phyloP scores from a whole-genome alignment of 2,888 invertebrate species.

The Melangyna quadrimaculata region DNA sequence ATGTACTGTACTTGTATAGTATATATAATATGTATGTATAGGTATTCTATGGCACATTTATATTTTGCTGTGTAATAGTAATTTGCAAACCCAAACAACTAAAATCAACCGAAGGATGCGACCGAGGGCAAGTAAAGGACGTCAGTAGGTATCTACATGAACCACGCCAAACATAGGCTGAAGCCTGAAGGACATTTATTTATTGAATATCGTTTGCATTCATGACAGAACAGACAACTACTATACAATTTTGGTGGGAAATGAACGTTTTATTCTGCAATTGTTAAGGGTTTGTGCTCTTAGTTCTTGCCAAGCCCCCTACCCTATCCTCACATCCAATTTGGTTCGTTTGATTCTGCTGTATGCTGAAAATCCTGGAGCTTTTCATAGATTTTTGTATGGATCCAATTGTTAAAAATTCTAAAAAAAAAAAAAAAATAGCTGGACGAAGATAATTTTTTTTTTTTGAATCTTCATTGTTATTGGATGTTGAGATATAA shows the following conservation, averaged over 20 bases:
- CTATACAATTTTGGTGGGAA: slow-evolving; percentile 48
- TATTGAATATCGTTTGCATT: slow-evolving; percentile 63
- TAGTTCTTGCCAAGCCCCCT: background rate
- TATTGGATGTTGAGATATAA: background rate
- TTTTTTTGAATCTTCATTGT: background rate
- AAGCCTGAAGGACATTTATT: slow-evolving; percentile 53
- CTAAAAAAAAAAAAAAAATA: slow-evolving; percentile 13
- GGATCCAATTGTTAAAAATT: background rate
- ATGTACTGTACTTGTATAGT: too few species aligned
- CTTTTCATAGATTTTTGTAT: slow-evolving; percentile 27
- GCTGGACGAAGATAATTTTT: slow-evolving; percentile 1
- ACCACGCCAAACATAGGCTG: slow-evolving; percentile 11
- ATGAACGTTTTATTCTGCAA: slow-evolving; percentile 21
- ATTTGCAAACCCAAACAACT: slow-evolving; percentile 56
- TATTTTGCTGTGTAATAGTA: slow-evolving; percentile 47
- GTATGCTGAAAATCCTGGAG: slow-evolving; percentile 20
- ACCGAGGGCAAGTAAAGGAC: slow-evolving; percentile 32
- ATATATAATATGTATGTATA: too few species aligned
- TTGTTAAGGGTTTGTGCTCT: slow-evolving; percentile 15
- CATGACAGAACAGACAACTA: slow-evolving; percentile 52
- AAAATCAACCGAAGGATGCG: slow-evolving; percentile 31
- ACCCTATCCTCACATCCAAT: background rate
- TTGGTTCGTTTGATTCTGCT: slow-evolving; percentile 5
- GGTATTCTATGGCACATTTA: slow-evolving; percentile 21
- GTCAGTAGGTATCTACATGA: background rate